Percentiles rank a stretch among this genome's conserved stretches.
Conservation (phyloP, 2,888 invertebrate species). For the Acleris sparsana region DNA sequence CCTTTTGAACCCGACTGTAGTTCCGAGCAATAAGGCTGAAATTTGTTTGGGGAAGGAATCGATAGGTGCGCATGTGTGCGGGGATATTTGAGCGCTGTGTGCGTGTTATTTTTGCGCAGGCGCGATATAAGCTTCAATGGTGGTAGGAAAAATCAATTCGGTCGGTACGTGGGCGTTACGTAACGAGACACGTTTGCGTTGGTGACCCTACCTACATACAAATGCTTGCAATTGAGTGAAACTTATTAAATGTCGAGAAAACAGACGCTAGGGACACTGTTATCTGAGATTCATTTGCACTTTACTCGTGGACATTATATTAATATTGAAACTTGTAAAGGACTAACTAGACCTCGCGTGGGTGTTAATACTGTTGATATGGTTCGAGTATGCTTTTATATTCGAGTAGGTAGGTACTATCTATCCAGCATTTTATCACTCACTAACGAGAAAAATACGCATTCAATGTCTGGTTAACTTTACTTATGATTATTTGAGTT, state of each 20-base stretch:
- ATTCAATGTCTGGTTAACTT: no score
- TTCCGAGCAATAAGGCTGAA: constrained; percentile 34
- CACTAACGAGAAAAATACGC: no score
- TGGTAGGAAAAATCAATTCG: constrained; percentile 79
- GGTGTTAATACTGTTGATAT: not conserved
- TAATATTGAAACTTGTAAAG: not conserved
- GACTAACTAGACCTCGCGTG: not conserved
- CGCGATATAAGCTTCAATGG: constrained; percentile 54
- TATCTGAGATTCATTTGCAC: not conserved
- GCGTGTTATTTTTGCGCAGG: constrained; percentile 69
- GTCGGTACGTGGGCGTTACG: constrained; percentile 77
- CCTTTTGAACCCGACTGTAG: constrained; percentile 43
- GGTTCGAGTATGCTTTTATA: not conserved
- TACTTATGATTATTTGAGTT: no score
- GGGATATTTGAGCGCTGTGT: constrained; percentile 53
- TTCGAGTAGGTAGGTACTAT: not conserved
- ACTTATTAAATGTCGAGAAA: constrained; percentile 47
- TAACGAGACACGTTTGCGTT: constrained; percentile 70
- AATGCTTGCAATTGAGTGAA: constrained; percentile 61
- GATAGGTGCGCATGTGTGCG: constrained; percentile 54
- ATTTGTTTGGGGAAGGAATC: constrained; percentile 39
- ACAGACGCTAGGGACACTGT: not conserved
- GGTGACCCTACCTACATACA: constrained; percentile 52
- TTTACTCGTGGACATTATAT: not conserved
- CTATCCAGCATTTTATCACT: not conserved